Base-by-base conservation (phyloP, 2,113 vertebrate genomes). In the Centrocercus urophasianus region DNA sequence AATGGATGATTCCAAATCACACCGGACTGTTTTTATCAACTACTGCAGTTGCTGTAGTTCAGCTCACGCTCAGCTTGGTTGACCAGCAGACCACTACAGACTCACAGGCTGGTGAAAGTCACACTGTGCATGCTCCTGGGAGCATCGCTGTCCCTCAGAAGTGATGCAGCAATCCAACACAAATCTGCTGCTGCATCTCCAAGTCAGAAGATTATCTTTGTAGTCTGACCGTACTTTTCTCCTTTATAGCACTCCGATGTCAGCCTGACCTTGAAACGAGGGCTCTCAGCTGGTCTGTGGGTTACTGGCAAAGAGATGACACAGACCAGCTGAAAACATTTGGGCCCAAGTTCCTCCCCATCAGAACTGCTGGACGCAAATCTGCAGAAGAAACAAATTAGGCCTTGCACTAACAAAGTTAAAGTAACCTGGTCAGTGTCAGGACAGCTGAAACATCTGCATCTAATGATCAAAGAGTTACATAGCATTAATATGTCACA, bases 231-330 rank as follows among this genome's bases (percentile, higher is more conserved):
- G 67, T 60, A 64, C 30, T 72, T 90, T 67, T n/a, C 83, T 78
- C 54, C 61, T 78, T 86, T 36, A 54, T 32, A 78, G 74, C 34
- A 81, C 22, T 69, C n/a, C 66, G 43, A 91, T 95, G 92, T 97
- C 96, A 95, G 86, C 83, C 88, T 95, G 95, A 95, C 93, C 94
- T 43, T 18, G 83, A 73, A 93, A 17, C 59, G 87, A 86, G 86
- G 48, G 65, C 78, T 93, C 80, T 95, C 90, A 92, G 85, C 83
- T 95, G 93, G 73, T 86, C 73, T 90, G 64, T 60, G 65, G 3
- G 61, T 86, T 95, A 78, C 66, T 88, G 88, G 86, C 83, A 94
- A 69, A 7, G 61, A 38, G 70, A 73, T 92, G 93, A 92, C 25
- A 79, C 70, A 86, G 73, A 95, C 38, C 91, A 95, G 88, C 85